Conservation (phyloP, 2,888 invertebrate genomes). For the Elmis aenea region DNA sequence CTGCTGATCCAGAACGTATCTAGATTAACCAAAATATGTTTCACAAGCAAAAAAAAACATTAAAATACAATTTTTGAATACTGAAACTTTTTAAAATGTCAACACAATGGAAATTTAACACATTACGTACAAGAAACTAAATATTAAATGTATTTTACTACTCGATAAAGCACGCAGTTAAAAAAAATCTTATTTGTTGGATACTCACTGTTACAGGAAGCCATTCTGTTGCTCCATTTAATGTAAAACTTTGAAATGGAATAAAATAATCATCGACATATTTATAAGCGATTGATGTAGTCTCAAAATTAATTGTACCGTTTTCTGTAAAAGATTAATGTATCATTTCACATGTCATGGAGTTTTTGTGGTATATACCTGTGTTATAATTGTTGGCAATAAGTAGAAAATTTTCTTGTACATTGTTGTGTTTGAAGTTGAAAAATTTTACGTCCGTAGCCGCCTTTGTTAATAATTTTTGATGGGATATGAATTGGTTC, state of each 20-base stretch:
- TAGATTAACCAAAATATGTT: too few relatives aligned
- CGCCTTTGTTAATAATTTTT: constrained; percentile 50
- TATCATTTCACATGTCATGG: too few relatives aligned
- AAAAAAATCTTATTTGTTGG: too few relatives aligned
- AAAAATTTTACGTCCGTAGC: constrained; percentile 54
- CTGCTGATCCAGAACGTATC: too few relatives aligned
- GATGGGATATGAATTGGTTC: constrained; percentile 46
- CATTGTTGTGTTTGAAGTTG: constrained; percentile 40
- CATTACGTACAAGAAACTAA: too few relatives aligned
- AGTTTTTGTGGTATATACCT: too few relatives aligned
- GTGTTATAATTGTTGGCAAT: constrained; percentile 46
- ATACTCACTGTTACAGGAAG: constrained; percentile 48
- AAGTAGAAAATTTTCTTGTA: constrained; percentile 50
- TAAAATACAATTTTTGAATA: too few relatives aligned
- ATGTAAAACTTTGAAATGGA: constrained; percentile 54
- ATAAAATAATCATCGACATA: constrained; percentile 53
- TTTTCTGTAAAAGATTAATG: constrained; percentile 26
- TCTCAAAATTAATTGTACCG: constrained; percentile 27
- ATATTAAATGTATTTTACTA: too few relatives aligned
- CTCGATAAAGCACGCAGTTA: too few relatives aligned
- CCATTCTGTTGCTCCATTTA: constrained; percentile 48
- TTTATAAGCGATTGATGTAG: constrained; percentile 54
- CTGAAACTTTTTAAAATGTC: constrained; percentile 1
- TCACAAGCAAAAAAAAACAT: too few relatives aligned
- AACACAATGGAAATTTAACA: too few relatives aligned